Evolutionary conservation across 2,888 invertebrate genomes (phyloP).

Genomic region (Dioctria rufipes): DNA sequence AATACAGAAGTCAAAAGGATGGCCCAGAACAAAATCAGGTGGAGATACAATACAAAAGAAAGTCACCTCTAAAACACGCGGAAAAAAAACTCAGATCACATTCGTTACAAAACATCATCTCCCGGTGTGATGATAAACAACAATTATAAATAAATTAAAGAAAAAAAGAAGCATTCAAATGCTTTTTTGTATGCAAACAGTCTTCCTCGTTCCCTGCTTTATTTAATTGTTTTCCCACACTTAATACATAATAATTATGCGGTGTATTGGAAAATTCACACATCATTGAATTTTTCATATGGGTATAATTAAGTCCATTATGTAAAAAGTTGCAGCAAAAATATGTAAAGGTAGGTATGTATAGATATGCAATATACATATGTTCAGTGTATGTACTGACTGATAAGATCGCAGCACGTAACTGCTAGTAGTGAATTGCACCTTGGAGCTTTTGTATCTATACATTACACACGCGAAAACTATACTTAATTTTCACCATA

Average conservation of each 20-base stretch:
- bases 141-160: not conserved
- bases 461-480: no score
- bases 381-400: no score
- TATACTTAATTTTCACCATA: no score
- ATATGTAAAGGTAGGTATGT: not conserved
- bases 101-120: not conserved
- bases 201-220: not conserved
- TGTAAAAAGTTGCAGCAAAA: slow-evolving; percentile 8
- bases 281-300: slow-evolving; percentile 6
- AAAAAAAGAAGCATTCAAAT: not conserved
- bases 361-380: not conserved
- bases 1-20: no score
- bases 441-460: no score
- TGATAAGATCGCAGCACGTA: no score
- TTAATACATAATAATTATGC: not conserved
- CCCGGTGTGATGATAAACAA: not conserved
- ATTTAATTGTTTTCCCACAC: slow-evolving; percentile 5
- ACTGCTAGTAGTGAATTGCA: no score
- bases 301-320: not conserved
- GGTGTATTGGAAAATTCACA: slow-evolving; percentile 16
- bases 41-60: no score
- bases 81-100: not conserved
- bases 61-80: no score
- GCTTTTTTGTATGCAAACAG: not conserved
- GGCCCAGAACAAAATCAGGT: no score